These are phyloP conservation scores for Phortica variegata DNA, from an alignment of 1,140 invertebrate species.

Conservation along the genomic window DNA sequence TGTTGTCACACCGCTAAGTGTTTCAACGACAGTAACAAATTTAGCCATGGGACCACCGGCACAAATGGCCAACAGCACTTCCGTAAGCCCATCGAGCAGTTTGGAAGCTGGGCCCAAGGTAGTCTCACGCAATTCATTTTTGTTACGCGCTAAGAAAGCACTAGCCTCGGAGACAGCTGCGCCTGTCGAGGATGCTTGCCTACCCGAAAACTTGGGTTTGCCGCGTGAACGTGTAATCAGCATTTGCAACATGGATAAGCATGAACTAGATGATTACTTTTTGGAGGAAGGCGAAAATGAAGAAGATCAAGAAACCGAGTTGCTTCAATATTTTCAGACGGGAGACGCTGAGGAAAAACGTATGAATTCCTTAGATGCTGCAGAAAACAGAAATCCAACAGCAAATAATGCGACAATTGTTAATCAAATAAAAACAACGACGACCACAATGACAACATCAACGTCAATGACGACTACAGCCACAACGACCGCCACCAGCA, in stretches of 20 bases:
- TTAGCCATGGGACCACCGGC: slow-evolving; percentile 47
- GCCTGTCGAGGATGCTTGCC: slow-evolving; percentile 32
- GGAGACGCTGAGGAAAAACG: slow-evolving; percentile 58
- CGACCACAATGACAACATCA: slow-evolving; percentile 4
- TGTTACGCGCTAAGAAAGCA: slow-evolving; percentile 34
- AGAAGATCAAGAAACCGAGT: slow-evolving; percentile 76
- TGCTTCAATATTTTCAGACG: slow-evolving; percentile 76
- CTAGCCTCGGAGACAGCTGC: slow-evolving; percentile 32
- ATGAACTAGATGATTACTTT: slow-evolving; percentile 74
- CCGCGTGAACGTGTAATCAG: slow-evolving; percentile 66
- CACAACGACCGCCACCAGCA: slow-evolving; percentile 6
- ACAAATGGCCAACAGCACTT: slow-evolving; percentile 34
- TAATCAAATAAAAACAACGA: slow-evolving; percentile 4
- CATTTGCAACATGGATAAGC: slow-evolving; percentile 73
- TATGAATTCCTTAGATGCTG: slow-evolving; percentile 56
- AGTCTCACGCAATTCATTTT: slow-evolving; percentile 40
- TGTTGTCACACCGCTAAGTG: slow-evolving; percentile 2
- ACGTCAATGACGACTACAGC: slow-evolving; percentile 12
- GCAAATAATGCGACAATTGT: slow-evolving; percentile 9
- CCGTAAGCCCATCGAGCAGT: slow-evolving; percentile 42
- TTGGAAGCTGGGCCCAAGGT: slow-evolving; percentile 36
- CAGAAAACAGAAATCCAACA: slow-evolving; percentile 48
- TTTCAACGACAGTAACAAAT: slow-evolving; percentile 4
- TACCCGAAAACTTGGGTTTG: slow-evolving; percentile 48
- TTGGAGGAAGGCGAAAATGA: slow-evolving; percentile 68